phyloP scores from a whole-genome alignment of 2,113 vertebrate genomes.

The Entelurus aequoreus region DNA sequence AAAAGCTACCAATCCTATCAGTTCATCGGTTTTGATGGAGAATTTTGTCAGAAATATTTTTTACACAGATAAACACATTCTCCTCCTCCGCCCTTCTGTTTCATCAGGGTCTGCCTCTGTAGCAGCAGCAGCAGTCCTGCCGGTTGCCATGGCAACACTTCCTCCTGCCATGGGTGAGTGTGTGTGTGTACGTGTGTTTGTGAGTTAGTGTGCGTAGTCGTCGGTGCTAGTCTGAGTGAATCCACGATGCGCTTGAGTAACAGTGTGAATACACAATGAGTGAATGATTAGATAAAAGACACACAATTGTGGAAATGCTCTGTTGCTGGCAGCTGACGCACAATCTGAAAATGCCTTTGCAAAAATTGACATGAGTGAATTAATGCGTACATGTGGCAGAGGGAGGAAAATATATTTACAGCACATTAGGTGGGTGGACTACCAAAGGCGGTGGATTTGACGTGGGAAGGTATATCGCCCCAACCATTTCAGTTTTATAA shows the following conservation, averaged over 20 bases:
- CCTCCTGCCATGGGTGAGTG: conserved; percentile 55
- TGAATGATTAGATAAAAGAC: conserved; percentile 48
- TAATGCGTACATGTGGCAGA: conserved; percentile 3
- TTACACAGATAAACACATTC: conserved; percentile 1
- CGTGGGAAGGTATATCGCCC: conserved; percentile 25
- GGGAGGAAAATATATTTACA: conserved; percentile 16
- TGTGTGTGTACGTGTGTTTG: conserved; percentile 3
- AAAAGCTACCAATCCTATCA: conserved; percentile 16
- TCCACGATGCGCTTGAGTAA: conserved; percentile 45
- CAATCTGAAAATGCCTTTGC: conserved; percentile 8
- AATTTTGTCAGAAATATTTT: conserved; percentile 3
- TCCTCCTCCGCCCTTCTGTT: conserved; percentile 46
- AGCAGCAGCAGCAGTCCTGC: conserved; percentile 57
- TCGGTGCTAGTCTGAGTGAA: conserved; percentile 38
- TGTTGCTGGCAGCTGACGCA: conserved; percentile 6
- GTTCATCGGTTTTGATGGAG: conserved; percentile 5
- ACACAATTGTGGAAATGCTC: conserved; percentile 1
- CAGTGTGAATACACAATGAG: conserved; percentile 53
- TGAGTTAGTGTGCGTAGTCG: conserved; percentile 20
- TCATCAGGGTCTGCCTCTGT: conserved; percentile 51
- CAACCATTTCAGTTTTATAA: conserved; percentile 17
- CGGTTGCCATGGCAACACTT: conserved; percentile 79
- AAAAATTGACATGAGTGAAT: conserved; percentile 5
- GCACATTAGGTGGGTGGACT: conserved; percentile 53
- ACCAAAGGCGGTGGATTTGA: conserved; percentile 49